phyloP scores from a whole-genome alignment of 1,140 invertebrate genomes.

The Calephelis nemesis region DNA sequence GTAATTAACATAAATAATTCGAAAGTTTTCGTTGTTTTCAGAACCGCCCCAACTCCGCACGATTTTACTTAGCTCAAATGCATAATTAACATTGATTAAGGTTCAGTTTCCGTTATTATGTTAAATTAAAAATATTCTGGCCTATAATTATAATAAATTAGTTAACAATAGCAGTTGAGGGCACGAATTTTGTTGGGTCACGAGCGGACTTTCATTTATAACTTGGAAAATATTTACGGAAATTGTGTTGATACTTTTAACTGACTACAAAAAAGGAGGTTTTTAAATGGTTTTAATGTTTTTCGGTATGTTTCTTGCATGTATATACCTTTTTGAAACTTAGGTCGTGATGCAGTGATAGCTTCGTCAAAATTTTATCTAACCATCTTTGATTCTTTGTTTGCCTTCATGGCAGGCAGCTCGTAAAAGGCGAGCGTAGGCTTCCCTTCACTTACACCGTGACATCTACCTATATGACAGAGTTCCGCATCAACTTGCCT shows the following conservation, averaged over 20 bases:
- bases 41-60: slow-evolving; percentile 5
- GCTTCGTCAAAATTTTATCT: too few species aligned
- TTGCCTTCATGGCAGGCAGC: too few species aligned
- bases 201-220: background rate
- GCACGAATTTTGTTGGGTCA: slow-evolving; percentile 4
- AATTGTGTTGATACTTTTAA: too few species aligned
- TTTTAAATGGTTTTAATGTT: too few species aligned
- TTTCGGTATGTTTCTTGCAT: too few species aligned
- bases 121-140: slow-evolving; percentile 20
- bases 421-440: too few species aligned
- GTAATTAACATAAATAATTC: slow-evolving; percentile 13
- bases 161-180: slow-evolving; percentile 5
- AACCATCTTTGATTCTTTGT: too few species aligned
- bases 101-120: slow-evolving; percentile 16
- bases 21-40: slow-evolving; percentile 2
- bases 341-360: background rate
- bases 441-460: too few species aligned
- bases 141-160: slow-evolving; percentile 20
- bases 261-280: too few species aligned
- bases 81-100: slow-evolving; percentile 15
- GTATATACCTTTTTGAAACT: background rate
- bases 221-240: background rate
- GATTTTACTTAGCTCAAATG: slow-evolving; percentile 13
- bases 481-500: too few species aligned
- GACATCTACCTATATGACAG: too few species aligned